Conservation (phyloP, 2,888 invertebrate genomes). For the Cancer borealis region DNA sequence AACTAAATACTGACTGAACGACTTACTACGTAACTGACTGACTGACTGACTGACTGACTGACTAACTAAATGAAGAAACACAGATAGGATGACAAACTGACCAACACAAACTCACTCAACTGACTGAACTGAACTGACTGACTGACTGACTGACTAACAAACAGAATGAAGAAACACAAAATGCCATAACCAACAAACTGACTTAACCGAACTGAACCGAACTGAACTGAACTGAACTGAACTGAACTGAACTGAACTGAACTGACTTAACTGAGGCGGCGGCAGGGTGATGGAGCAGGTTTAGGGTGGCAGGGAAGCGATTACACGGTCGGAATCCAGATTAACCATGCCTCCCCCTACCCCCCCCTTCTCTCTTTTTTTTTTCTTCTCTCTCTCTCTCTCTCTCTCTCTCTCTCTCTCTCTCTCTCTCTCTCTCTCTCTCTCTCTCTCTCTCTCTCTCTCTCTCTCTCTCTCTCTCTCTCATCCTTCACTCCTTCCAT, state of each 20-base stretch:
- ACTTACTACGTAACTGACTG: too few species aligned
- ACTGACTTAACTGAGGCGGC: not conserved
- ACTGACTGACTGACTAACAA: too few species aligned
- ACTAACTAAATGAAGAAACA: too few species aligned
- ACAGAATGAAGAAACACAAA: too few species aligned
- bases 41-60: too few species aligned
- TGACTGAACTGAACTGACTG: too few species aligned
- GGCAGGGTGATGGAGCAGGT: not conserved
- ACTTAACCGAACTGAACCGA: not conserved
- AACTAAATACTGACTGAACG: too few species aligned
- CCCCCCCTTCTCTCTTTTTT: constrained; percentile 47
- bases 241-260: not conserved
- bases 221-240: not conserved
- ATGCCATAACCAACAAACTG: not conserved
- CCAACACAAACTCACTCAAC: too few species aligned
- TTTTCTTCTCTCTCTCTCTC: not conserved
- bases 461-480: not conserved
- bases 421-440: not conserved
- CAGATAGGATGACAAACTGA: too few species aligned
- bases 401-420: not conserved
- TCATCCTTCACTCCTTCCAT: not conserved
- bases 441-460: not conserved
- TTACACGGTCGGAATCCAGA: constrained; percentile 30
- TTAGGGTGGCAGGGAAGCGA: not conserved
- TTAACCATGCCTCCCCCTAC: constrained; percentile 3